Evolutionary conservation across 1,140 invertebrate genomes (phyloP), one percentile per base, ranked within the genome.

Genomic region (Hypsibius dujardini): DNA sequence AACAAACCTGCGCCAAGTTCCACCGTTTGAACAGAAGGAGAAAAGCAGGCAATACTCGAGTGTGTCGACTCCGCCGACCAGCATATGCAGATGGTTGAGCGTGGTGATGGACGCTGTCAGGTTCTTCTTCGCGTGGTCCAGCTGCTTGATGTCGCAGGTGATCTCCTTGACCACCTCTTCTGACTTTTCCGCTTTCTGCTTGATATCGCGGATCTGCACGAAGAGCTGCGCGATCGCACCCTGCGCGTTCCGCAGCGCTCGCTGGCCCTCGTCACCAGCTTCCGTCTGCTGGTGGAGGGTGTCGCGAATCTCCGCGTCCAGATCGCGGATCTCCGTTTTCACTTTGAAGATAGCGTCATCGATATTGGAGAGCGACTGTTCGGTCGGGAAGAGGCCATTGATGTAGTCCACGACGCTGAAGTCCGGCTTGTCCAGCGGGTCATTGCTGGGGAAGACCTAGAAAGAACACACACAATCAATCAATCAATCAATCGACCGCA

Each of bases 141-240:
- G 80, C 78, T 98, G 95, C 77, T 98, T 97, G 56, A 99, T 99
- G 78, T 99, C 95, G 67, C 91, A 82, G 0, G 96, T 99, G 70
- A 99, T 98, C 83, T 98, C 94, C 75, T 92, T 88, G 0, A 98
- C 95, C 82, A 92, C 93, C 78, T 91, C 88, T 79, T 98, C 95
- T 0, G 92, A 95, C 75, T 91, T 88, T 77, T 95, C 92, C 0
- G 95, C 94, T 75, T 91, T 88, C 56, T 86, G 85, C 81, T 95
- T 92, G 42, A 95, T 94, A 75, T 93, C 90, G 74, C 87, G 87
- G n/a, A 98, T 93, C 77, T 94, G 89, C 59, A 87, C 79, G 76
- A 95, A 95, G 2, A 98, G 80, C 74, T 95, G 88, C 74, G 85
- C 85, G 71, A 98, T 97, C 1, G 94, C 87, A 75, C 85, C 85